phyloP scores from a whole-genome alignment of 2,113 vertebrate genomes.

The Stictonetta naevosa region DNA sequence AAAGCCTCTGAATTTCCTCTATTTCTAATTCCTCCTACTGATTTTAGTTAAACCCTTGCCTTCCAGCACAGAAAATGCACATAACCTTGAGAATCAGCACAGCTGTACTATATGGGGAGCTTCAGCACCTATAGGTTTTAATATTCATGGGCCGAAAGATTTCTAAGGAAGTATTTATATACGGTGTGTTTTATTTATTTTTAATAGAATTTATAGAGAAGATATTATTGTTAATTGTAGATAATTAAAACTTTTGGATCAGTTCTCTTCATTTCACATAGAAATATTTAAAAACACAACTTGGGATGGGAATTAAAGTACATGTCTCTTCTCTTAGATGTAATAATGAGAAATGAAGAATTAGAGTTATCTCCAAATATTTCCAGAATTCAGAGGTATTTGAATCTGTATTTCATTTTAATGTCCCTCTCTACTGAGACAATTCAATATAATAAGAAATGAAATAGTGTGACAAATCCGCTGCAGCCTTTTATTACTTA shows the following conservation, averaged over 20 bases:
- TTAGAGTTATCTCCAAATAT: background rate
- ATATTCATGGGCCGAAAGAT: background rate
- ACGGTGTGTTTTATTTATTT: background rate
- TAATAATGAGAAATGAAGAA: slow-evolving; percentile 14
- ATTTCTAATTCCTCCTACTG: slow-evolving; percentile 59
- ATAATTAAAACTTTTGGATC: background rate
- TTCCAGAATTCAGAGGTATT: slow-evolving; percentile 27
- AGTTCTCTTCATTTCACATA: background rate
- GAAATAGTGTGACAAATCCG: slow-evolving; percentile 56
- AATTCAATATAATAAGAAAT: slow-evolving; percentile 51
- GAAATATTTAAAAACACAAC: background rate
- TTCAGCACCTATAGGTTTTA: background rate
- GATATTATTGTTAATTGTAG: background rate
- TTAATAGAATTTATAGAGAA: background rate
- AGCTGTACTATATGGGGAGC: background rate
- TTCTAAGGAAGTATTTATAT: background rate
- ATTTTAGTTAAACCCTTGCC: slow-evolving; percentile 36
- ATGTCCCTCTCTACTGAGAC: slow-evolving; percentile 5
- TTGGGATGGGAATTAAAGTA: background rate
- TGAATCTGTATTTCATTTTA: slow-evolving; percentile 34
- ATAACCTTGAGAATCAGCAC: background rate
- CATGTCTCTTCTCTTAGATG: background rate
- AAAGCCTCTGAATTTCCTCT: slow-evolving; percentile 37
- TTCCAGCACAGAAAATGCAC: slow-evolving; percentile 24
- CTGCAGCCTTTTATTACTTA: slow-evolving; percentile 44